Conservation (phyloP, 1,140 invertebrate species). For the Listronotus bonariensis region DNA sequence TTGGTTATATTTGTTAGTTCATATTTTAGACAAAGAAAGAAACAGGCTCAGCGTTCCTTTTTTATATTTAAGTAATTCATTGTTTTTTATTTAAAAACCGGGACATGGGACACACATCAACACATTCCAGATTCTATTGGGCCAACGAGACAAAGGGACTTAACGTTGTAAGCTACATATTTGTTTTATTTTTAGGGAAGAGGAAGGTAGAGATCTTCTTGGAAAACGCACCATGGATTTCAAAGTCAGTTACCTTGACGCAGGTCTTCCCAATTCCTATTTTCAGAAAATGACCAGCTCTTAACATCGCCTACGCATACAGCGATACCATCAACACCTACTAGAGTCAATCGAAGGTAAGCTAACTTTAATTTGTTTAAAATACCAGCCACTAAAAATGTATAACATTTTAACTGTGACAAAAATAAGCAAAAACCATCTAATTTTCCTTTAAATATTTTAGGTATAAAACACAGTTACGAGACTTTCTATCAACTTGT, state of each 20-base stretch:
- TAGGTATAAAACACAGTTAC: conserved; percentile 84
- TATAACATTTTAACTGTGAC: neutral
- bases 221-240: conserved; percentile 98
- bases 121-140: too few relatives aligned
- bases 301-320: conserved; percentile 63
- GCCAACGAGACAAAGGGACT: too few relatives aligned
- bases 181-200: conserved; percentile 74
- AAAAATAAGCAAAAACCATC: too few relatives aligned
- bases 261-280: conserved; percentile 86
- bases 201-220: conserved; percentile 94
- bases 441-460: neutral
- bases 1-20: too few relatives aligned
- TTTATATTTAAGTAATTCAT: too few relatives aligned
- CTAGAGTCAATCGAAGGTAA: conserved; percentile 75
- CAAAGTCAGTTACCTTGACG: conserved; percentile 96
- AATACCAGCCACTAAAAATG: neutral
- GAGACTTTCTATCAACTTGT: conserved; percentile 91
- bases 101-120: too few relatives aligned
- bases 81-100: too few relatives aligned
- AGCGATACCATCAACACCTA: conserved; percentile 65
- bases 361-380: neutral
- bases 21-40: too few relatives aligned
- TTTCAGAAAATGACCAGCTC: conserved; percentile 83
- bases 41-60: too few relatives aligned
- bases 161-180: neutral